Conservation (phyloP, 2,888 invertebrate genomes). For the Lepas anatifera region DNA sequence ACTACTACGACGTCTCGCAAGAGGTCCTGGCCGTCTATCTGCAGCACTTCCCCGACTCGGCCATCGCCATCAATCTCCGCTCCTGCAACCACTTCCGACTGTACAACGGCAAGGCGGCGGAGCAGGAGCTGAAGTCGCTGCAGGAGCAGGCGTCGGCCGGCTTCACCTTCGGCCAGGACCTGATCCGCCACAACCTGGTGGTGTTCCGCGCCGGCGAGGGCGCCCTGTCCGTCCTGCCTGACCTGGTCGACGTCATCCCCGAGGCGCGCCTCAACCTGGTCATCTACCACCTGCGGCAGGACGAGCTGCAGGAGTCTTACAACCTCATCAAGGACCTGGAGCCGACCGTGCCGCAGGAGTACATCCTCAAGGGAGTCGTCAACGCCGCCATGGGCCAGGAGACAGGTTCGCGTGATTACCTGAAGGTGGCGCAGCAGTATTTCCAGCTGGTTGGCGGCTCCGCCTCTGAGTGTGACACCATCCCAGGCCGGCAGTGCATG, state of each 20-base stretch:
- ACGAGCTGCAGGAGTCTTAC: constrained; percentile 78
- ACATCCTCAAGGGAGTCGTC: constrained; percentile 90
- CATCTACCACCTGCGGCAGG: constrained; percentile 64
- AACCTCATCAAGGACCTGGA: constrained; percentile 80
- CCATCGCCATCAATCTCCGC: constrained; percentile 88
- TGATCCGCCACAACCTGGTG: constrained; percentile 87
- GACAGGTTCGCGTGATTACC: constrained; percentile 75
- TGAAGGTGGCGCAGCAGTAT: constrained; percentile 90
- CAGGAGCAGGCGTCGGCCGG: constrained; percentile 31
- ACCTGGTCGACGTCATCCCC: constrained; percentile 84
- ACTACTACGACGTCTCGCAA: constrained; percentile 96
- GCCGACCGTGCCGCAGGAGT: constrained; percentile 87
- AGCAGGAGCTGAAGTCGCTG: constrained; percentile 38
- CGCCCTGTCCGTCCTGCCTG: constrained; percentile 81
- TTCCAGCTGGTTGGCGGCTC: constrained; percentile 94
- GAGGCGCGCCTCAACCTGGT: constrained; percentile 94
- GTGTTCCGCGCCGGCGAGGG: constrained; percentile 91
- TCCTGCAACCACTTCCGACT: constrained; percentile 69
- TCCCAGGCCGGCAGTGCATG: constrained; percentile 95
- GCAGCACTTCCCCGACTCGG: constrained; percentile 80
- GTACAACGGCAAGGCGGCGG: constrained; percentile 89
- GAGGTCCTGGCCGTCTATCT: constrained; percentile 91
- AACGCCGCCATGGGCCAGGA: constrained; percentile 89
- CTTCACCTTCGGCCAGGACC: constrained; percentile 69
- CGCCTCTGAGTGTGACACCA: constrained; percentile 93